Base-by-base conservation (phyloP, 2,113 vertebrate genomes). In the Lethenteron reissneri region DNA sequence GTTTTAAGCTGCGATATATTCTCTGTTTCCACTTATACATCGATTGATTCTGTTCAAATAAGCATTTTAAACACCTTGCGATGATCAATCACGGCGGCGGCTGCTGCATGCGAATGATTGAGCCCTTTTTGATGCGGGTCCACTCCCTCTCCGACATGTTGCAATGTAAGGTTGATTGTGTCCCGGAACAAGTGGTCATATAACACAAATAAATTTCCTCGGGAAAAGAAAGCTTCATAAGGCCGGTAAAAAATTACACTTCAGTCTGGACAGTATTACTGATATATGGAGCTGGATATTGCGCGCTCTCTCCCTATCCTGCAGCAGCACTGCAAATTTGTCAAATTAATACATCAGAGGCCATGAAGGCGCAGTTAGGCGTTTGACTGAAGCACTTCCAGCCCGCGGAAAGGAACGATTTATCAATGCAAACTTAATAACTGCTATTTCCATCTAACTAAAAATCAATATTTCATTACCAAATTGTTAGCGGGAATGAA, bases 381-480 rank as follows among this genome's bases (percentile, higher is more conserved):
- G 83, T 84, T 81, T 87, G 85, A 78, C 80, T 79, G 86, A 83
- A 85, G 84, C 84, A 81, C 80, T 85, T 84, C 83, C 82, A 85
- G 84, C 84, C 85, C 82, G 81, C 83, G 83, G 87, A 90, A 88
- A 88, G 88, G 84, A 87, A 83, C 94, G 90, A 97, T 96, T 95
- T 90, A 92, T 97, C 92, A 92, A 94, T 90, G 88, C 90, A 91
- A 96, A 96, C 92, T 88, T 97, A 96, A 97, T 97, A 92, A 89
- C 92, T 95, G 95, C 92, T 94, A 96, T 97, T 95, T 95, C 90
- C 94, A 97, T 97, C 91, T 92, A 97, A 97, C 91, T 92, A 92
- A 96, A 97, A 95, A 97, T 97, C 92, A 91, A 97, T 97, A 95
- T 94, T 97, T 97, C 91, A 96, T 97, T 96, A 97, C 91, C 90